Conservation (phyloP, 2,797 vertebrate species). For the Artibeus lituratus region DNA sequence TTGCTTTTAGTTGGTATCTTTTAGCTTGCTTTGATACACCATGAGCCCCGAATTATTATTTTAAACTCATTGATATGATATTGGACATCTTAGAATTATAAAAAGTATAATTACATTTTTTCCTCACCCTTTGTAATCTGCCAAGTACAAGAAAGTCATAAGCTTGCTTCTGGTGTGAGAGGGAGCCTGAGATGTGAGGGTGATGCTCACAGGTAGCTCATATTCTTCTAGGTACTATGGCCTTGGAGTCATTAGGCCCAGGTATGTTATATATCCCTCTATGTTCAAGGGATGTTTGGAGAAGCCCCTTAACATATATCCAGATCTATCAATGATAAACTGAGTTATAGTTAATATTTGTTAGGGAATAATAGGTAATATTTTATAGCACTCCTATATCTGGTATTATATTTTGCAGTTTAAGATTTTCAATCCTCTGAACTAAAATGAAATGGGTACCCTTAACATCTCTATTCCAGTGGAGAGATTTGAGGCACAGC, state of each 20-base stretch:
- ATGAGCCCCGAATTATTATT: background rate
- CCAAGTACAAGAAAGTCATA: background rate
- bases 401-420: background rate
- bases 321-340: background rate
- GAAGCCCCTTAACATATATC: background rate
- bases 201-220: background rate
- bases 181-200: background rate
- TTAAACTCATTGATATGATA: background rate
- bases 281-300: background rate
- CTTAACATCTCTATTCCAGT: background rate
- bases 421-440: background rate
- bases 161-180: background rate
- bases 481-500: no score
- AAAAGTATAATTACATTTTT: background rate
- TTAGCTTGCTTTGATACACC: background rate
- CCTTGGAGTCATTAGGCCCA: background rate
- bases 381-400: background rate
- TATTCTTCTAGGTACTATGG: background rate
- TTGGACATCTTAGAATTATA: background rate
- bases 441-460: background rate
- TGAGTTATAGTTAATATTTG: background rate
- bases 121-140: background rate
- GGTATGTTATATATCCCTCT: background rate
- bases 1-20: background rate
- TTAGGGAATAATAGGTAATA: background rate